Base-by-base conservation (phyloP, 2,888 invertebrate genomes). In the Anagyrus pseudococci region DNA sequence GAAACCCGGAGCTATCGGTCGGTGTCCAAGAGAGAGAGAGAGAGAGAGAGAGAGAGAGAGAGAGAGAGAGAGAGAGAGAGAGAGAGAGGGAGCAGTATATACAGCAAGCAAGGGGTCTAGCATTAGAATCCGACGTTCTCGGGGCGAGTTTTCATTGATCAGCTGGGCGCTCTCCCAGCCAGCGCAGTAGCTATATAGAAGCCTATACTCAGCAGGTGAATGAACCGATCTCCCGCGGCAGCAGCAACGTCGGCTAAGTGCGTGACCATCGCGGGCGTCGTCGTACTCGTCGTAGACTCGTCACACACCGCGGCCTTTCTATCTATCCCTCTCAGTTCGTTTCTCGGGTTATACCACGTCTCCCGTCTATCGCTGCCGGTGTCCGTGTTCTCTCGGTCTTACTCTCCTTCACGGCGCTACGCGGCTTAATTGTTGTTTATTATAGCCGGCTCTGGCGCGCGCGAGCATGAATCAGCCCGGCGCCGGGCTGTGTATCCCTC, bases 381-480 rank as follows among this genome's bases (percentile, higher is more conserved):
- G 10, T 3, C 19, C n/a, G 10, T 40, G 10, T 7, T 19, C 20
- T 33, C 15, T 22, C 56, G 33, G 13, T 49, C 25, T 22, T n/a
- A 19, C 25, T 19, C 43, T 58, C 13, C 23, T 46, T 52, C 60
- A 43, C 55, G 54, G 54, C 29, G 48, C 43, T 55, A 55, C 49
- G 33, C 56, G 49, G 49, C 50, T 61, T 56, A 46, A 56, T 56
- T 56, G 61, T 56, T 49, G 61, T 56, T 61, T 56, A 61, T 60
- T 60, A 60, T 20, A 40, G 17, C 8, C 52, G 50, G n/a, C 2
- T 20, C 44, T 17, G 13, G 44, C 13, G 7, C 13, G 22, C 22
- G 37, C 50, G 53, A 13, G 29, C 54, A 47, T 59, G 59, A 59
- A 59, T 59, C 59, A 59, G 6, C 47, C 53, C 52, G 46, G 26